Evolutionary conservation across 2,797 vertebrate species (phyloP).

Genomic region (Pteronotus mesoamericanus): DNA sequence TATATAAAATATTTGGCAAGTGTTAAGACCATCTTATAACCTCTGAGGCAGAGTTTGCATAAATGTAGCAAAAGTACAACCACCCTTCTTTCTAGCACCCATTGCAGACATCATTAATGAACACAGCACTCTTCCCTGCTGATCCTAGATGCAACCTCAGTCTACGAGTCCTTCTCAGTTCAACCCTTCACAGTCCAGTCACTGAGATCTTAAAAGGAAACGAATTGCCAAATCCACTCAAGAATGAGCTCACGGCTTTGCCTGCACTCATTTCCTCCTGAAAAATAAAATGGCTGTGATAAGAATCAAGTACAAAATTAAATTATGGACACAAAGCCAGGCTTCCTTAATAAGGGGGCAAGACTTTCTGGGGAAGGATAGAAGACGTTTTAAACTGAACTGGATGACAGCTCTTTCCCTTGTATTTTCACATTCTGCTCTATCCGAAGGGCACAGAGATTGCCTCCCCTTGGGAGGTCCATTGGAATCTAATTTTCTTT

Average conservation of each 20-base stretch:
- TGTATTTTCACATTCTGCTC: not conserved
- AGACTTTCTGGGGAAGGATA: not conserved
- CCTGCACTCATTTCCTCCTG: not conserved
- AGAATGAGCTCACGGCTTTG: not conserved
- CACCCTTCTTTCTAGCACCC: not conserved
- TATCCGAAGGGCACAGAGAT: not conserved
- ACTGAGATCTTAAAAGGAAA: not conserved
- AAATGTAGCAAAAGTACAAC: accelerated
- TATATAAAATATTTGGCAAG: not conserved
- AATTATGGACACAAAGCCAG: not conserved
- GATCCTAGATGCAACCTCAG: not conserved
- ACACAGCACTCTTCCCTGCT: not conserved
- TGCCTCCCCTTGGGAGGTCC: not conserved
- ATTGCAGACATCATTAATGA: not conserved
- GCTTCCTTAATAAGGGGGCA: not conserved
- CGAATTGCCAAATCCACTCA: not conserved
- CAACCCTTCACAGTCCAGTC: not conserved
- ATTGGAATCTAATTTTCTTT: not conserved
- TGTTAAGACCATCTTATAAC: not conserved
- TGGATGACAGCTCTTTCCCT: not conserved
- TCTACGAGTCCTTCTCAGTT: not conserved
- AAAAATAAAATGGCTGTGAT: not conserved
- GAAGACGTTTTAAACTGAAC: not conserved
- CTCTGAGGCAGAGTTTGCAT: not conserved
- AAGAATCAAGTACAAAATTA: not conserved